Evolutionary conservation across 2,888 invertebrate species (phyloP), one percentile per base, ranked within the genome.

Genomic region (Holacanthella duospinosa): DNA sequence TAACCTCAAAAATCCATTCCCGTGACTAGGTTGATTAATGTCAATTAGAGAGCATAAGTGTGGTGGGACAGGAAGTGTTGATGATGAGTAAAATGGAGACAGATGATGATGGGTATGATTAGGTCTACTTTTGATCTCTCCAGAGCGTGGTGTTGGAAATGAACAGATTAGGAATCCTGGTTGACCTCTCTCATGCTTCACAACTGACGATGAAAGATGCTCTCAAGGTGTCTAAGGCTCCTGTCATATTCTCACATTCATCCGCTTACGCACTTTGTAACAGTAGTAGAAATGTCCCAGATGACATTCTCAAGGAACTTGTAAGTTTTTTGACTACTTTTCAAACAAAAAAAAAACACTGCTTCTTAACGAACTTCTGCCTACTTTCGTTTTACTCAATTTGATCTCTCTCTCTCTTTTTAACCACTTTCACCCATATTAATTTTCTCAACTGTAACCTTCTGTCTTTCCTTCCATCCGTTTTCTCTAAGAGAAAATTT

Each of bases 121-220:
- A 36, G 16, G 36, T 36, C 36, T 12, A 36, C 16, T 6, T 36
- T 36, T 16, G 9, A 36, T 36, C 36, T 36, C 36, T 16, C 36
- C 36, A 84, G 82, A 80, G 80, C 1, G 82, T 86, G 56, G 80
- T 86, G 0, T 78, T 77, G 60, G 86, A 86, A 77, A 81, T 86
- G 80, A 86, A 86, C 74, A 80, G 86, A 24, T 76, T 86, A 56
- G 86, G 86, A 1, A 86, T 86, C 84, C 76, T 86, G 63, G 81
- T 85, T 54, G 86, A 86, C 74, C 78, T 84, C 60, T 83, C 83
- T 1, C 83, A 85, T 75, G 81, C 85, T 0, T 83, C 84, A 9
- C 80, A 82, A 63, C 77, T 79, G 62, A 84, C 85, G 4, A 85
- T 85, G 84, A 76, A 79, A 21, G 82, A 83, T 69, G 82, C 83